phyloP scores from a whole-genome alignment of 2,888 invertebrate genomes.

The Parnassius glacialis region DNA sequence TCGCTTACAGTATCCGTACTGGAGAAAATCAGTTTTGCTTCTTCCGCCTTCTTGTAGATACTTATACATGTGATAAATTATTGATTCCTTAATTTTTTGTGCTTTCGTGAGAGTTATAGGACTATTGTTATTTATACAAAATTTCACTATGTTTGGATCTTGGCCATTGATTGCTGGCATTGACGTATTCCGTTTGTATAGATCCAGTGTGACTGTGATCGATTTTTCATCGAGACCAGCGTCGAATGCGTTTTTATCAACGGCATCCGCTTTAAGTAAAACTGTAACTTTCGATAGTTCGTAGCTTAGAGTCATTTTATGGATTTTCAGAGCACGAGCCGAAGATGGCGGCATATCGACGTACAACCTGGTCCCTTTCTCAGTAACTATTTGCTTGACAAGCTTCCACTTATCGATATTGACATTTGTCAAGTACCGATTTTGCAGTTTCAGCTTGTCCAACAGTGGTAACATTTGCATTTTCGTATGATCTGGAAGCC shows the following conservation, averaged over 20 bases:
- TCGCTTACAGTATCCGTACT: slow-evolving; percentile 57
- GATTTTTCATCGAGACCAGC: slow-evolving; percentile 51
- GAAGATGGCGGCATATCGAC: slow-evolving; percentile 70
- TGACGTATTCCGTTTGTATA: slow-evolving; percentile 38
- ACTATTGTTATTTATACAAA: slow-evolving; percentile 53
- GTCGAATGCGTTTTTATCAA: slow-evolving; percentile 66
- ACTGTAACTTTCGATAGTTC: slow-evolving; percentile 70
- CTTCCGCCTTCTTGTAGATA: slow-evolving; percentile 49
- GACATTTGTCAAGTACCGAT: slow-evolving; percentile 49
- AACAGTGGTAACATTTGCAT: slow-evolving; percentile 55
- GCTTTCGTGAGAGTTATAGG: slow-evolving; percentile 44
- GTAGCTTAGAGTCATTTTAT: slow-evolving; percentile 65
- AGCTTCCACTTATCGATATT: slow-evolving; percentile 68
- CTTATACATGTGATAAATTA: slow-evolving; percentile 58
- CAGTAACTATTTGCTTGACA: slow-evolving; percentile 59
- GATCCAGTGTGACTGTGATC: slow-evolving; percentile 36
- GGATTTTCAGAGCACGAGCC: slow-evolving; percentile 57
- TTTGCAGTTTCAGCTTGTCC: slow-evolving; percentile 62
- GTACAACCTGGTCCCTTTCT: slow-evolving; percentile 63
- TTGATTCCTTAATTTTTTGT: slow-evolving; percentile 59
- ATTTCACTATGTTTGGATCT: slow-evolving; percentile 49
- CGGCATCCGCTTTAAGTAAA: slow-evolving; percentile 61
- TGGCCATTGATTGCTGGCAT: slow-evolving; percentile 51
- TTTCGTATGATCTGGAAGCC: slow-evolving; percentile 67
- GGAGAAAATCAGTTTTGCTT: slow-evolving; percentile 56